phyloP scores from a whole-genome alignment of 2,113 vertebrate species.

The Gallinago undulata region DNA sequence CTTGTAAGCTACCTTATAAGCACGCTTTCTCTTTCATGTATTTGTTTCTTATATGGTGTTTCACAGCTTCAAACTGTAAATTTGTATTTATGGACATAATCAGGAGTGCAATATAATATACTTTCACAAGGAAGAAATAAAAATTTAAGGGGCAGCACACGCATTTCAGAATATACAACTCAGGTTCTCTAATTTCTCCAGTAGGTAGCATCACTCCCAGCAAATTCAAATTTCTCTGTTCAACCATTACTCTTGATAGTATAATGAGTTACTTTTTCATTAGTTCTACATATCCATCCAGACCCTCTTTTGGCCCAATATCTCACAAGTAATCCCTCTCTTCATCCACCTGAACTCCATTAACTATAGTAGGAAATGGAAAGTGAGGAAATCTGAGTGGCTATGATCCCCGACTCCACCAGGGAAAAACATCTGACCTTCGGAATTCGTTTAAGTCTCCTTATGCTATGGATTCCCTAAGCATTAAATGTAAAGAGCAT shows the following conservation, averaged over 20 bases:
- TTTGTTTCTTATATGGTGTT: not conserved
- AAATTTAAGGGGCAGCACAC: not conserved
- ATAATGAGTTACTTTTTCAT: not conserved
- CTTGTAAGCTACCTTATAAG: not conserved
- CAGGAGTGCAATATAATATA: not conserved
- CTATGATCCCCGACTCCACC: not conserved
- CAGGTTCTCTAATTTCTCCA: not conserved
- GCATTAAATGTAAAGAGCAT: not conserved
- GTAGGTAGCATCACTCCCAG: not conserved
- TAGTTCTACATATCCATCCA: not conserved
- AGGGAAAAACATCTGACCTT: not conserved
- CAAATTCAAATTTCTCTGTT: not conserved
- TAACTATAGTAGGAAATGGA: not conserved
- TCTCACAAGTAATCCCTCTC: not conserved
- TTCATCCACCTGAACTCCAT: not conserved
- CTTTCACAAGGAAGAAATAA: not conserved
- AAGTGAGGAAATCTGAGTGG: not conserved
- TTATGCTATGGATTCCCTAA: not conserved
- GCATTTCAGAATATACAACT: not conserved
- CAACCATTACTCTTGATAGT: not conserved
- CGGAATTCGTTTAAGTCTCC: not conserved
- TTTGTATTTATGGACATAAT: not conserved
- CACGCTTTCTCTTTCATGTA: not conserved
- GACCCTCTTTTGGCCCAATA: not conserved
- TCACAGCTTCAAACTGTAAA: not conserved